Base-by-base conservation (phyloP, 2,113 vertebrate genomes). In the Gymnorhina tibicen region DNA sequence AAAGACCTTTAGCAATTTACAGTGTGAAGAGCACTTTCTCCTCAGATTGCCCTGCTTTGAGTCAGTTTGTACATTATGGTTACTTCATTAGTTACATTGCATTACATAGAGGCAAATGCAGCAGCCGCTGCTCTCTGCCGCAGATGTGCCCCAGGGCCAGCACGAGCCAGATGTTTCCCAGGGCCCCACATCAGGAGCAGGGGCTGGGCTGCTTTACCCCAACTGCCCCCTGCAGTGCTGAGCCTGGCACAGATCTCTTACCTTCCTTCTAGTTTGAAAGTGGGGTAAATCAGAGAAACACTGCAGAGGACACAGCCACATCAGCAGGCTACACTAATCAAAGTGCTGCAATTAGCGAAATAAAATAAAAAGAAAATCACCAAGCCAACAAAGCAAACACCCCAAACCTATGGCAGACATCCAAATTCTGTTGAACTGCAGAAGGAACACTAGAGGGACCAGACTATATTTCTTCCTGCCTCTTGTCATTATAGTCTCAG, bases 11-110 rank as follows among this genome's bases (percentile, higher is more conserved):
- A 74, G 91, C 94, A 90, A 96, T 76, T 87, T 59, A 37, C 84
- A 87, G 94, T 81, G 91, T 85, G 93, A 96, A 86, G 90, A 96
- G 94, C 82, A 63, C 78, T 83, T 97, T 85, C 85, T 73, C 69
- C 74, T 63, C 9, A 6, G 58, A 67, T 47, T 55, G 75, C 72
- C 72, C 85, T 66, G 89, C 87, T 94, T 55, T 35, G 86, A 92
- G 84, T 73, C 80, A 26, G 79, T 83, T 80, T 37, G 62, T 82
- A 58, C 87, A 55, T 52, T 66, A 30, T 2, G 1, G 85, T 59
- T 87, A 50, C 85, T 80, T 91, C 90, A 85, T 85, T 79, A 84
- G 52, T 93, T 67, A 89, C 89, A 87, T 83, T 66, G 94, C 96
- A 79, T 83, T 85, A 79, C 85, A 89, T 73, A 50, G 81, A 49